Percentiles rank a stretch among this genome's conserved stretches.
These are phyloP conservation scores for Tiphia femorata DNA, from an alignment of 2,888 invertebrate species.

Conservation along the genomic window DNA sequence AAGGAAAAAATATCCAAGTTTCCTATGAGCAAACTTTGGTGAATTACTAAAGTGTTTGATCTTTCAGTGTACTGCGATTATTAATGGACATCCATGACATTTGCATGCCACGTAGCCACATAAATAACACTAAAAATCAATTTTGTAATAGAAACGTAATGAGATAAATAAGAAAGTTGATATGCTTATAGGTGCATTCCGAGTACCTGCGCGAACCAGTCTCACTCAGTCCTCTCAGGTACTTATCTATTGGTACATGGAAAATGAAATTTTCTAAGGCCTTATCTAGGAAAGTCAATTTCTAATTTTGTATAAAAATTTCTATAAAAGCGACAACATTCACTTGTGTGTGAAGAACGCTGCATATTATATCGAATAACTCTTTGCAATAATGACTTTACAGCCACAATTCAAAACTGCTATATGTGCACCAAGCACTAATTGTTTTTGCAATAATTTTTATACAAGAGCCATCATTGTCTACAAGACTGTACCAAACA, in stretches of 20 bases:
- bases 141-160: slow-evolving; percentile 24
- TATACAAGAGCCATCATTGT: slow-evolving; percentile 11
- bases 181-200: slow-evolving; percentile 45
- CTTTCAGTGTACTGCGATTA: too few relatives aligned
- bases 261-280: slow-evolving; percentile 37
- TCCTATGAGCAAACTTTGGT: not conserved
- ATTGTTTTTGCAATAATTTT: slow-evolving; percentile 7
- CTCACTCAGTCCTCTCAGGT: slow-evolving; percentile 39
- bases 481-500: slow-evolving; percentile 17
- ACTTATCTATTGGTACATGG: slow-evolving; percentile 38
- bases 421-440: not conserved
- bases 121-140: slow-evolving; percentile 9
- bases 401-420: slow-evolving; percentile 1
- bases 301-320: slow-evolving; percentile 30
- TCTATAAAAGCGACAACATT: slow-evolving; percentile 23
- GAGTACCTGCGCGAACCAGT: slow-evolving; percentile 40
- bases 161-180: slow-evolving; percentile 44
- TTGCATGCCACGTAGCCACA: slow-evolving; percentile 7
- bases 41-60: not conserved
- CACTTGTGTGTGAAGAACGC: slow-evolving; percentile 3
- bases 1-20: too few relatives aligned
- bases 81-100: slow-evolving; percentile 17
- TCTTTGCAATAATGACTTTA: not conserved
- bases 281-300: slow-evolving; percentile 22
- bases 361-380: slow-evolving; percentile 4